Evolutionary conservation across 2,888 invertebrate species (phyloP), one percentile per base, ranked within the genome.

Genomic region (Xanthorhoe spadicearia): DNA sequence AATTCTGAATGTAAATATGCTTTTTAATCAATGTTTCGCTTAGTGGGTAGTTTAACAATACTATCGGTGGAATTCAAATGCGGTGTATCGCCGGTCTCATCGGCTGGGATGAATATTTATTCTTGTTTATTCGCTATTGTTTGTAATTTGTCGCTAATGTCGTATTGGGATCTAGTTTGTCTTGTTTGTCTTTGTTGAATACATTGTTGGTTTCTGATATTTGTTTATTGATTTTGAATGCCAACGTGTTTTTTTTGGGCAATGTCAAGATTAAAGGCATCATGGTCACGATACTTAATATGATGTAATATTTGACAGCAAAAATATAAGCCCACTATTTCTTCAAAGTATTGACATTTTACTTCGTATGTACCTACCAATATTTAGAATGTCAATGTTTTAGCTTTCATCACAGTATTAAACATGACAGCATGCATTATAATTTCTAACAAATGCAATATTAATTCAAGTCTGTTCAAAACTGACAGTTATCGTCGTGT

Each of bases 61-160:
- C 83, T 90, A 91, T 91, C 91, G 82, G 85, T 77, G 65, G 81
- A 83, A 92, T 92, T 91, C 87, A 89, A 91, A 90, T 89, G 85
- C 77, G 57, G 79, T 78, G 82, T 90, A 91, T 91, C 91, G 76
- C 70, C 71, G 78, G 79, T 83, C 82, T 82, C 82, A 91, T 92
- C 91, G 83, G 43, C 82, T 84, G 77, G 71, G 83, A 91, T 92
- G 90, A 91, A 92, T 92, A 91, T 92, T 90, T 90, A 92, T 91
- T 87, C 81, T 82, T 79, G 75, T 80, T 84, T 83, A 82, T 76
- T 71, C 73, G 71, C 82, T 83, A 88, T 89, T 89, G 89, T 89
- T 89, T 77, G 81, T 85, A 85, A 83, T 87, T 87, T 85, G 85
- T 87, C 82, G 77, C 77, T 82, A 78, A 75, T 76, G 77, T 75